A percentile compares a stretch with the other conserved stretches of the same genome.
These are phyloP conservation scores for Halotydeus destructor DNA, from an alignment of 1,140 invertebrate genomes.

Conservation along the genomic window DNA sequence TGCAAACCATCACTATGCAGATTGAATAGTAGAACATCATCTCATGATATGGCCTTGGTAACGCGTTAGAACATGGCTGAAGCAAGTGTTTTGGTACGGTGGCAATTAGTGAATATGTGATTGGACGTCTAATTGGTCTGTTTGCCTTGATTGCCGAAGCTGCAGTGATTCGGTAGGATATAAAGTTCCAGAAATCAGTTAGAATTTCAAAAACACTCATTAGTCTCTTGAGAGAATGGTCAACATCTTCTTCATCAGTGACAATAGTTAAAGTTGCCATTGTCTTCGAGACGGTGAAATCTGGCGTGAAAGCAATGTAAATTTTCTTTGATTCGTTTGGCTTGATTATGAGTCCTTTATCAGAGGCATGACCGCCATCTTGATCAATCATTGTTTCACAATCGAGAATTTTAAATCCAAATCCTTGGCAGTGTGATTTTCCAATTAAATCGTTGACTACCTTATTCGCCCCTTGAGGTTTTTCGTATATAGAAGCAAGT, in stretches of 20 bases:
- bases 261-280: constrained; percentile 35
- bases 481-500: too few species aligned
- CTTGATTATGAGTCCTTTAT: constrained; percentile 45
- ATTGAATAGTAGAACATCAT: constrained; percentile 43
- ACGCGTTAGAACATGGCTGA: constrained; percentile 41
- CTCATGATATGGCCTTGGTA: constrained; percentile 62
- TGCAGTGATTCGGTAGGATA: too few species aligned
- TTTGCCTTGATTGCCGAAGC: too few species aligned
- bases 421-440: constrained; percentile 67
- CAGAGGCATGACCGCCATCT: too few species aligned
- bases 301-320: constrained; percentile 75
- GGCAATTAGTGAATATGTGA: constrained; percentile 53
- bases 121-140: too few species aligned
- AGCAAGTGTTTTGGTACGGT: constrained; percentile 55
- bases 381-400: constrained; percentile 62
- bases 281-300: constrained; percentile 65
- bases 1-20: constrained; percentile 35
- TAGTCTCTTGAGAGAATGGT: constrained; percentile 8
- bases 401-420: constrained; percentile 63
- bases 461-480: too few species aligned
- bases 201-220: too few species aligned
- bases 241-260: constrained; percentile 23
- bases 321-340: constrained; percentile 65
- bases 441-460: too few species aligned
- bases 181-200: too few species aligned